Percentiles rank a stretch among this genome's conserved stretches.
phyloP scores from a whole-genome alignment of 2,888 invertebrate genomes.

The Ptychoptera contaminata region DNA sequence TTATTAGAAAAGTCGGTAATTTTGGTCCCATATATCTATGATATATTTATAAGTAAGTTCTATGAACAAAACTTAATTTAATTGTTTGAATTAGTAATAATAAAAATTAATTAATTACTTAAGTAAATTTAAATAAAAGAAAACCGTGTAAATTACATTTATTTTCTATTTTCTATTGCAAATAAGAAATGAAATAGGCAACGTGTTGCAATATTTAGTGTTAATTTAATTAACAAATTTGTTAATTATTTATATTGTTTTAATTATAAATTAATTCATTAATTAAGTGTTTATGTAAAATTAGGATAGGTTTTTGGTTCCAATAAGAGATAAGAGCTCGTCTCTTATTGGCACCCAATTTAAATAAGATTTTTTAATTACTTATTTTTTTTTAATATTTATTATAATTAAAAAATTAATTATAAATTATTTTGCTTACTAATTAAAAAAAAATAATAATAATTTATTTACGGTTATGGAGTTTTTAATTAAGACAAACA shows the following conservation, averaged over 20 bases:
- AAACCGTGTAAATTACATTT: neutral
- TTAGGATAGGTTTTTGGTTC: too few relatives aligned
- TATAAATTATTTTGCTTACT: too few relatives aligned
- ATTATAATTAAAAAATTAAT: too few relatives aligned
- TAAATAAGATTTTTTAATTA: too few relatives aligned
- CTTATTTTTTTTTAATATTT: too few relatives aligned
- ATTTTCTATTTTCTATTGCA: neutral
- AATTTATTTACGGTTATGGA: too few relatives aligned
- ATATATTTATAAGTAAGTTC: constrained; percentile 93
- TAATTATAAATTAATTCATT: neutral
- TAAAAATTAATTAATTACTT: neutral
- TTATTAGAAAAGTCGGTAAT: constrained; percentile 41
- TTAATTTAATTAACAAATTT: too few relatives aligned
- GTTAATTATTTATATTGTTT: neutral
- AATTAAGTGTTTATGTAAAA: neutral
- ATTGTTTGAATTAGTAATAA: neutral
- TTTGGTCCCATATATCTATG: constrained; percentile 96
- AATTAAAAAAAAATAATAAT: too few relatives aligned
- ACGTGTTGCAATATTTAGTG: too few relatives aligned
- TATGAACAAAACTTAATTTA: constrained; percentile 51
- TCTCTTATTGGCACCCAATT: neutral
- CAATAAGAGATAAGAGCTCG: neutral
- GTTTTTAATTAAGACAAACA: too few relatives aligned
- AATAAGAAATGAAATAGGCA: too few relatives aligned
- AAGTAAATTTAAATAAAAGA: neutral